Evolutionary conservation across 2,113 vertebrate species (phyloP).

Genomic region (Psilopsiagon aurifrons): DNA sequence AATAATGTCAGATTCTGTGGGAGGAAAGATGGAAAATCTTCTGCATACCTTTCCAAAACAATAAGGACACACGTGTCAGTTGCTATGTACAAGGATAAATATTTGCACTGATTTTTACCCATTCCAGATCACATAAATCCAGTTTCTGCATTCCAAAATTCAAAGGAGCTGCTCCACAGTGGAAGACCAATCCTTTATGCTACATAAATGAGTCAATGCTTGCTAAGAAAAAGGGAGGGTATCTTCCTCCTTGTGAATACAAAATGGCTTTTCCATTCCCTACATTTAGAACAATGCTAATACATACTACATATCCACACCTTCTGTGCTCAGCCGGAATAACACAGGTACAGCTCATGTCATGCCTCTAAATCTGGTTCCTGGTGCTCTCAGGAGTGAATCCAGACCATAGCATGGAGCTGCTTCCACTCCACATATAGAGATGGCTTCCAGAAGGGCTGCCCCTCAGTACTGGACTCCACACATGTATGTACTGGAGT

Average conservation of each 20-base stretch:
- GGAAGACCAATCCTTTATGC: background rate
- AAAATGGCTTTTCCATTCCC: background rate
- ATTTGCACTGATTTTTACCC: background rate
- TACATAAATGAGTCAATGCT: background rate
- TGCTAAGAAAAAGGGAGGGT: background rate
- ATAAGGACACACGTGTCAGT: background rate
- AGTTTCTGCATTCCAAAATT: background rate
- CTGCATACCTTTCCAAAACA: background rate
- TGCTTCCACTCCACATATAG: background rate
- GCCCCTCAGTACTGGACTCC: background rate
- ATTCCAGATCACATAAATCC: background rate
- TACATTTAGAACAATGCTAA: background rate
- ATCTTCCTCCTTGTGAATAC: background rate
- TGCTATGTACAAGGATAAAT: background rate
- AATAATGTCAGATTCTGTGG: conserved; percentile 14
- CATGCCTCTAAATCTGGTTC: background rate
- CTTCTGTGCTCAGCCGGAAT: background rate
- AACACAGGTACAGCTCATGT: background rate
- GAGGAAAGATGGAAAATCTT: conserved; percentile 20
- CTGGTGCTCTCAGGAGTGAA: background rate
- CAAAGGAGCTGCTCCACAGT: background rate
- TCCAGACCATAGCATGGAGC: background rate
- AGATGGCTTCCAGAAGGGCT: background rate
- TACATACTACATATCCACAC: background rate
- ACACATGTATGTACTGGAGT: rapidly evolving